These are phyloP conservation scores for Scalopus aquaticus DNA, from an alignment of 2,113 vertebrate genomes.

Conservation along the genomic window DNA sequence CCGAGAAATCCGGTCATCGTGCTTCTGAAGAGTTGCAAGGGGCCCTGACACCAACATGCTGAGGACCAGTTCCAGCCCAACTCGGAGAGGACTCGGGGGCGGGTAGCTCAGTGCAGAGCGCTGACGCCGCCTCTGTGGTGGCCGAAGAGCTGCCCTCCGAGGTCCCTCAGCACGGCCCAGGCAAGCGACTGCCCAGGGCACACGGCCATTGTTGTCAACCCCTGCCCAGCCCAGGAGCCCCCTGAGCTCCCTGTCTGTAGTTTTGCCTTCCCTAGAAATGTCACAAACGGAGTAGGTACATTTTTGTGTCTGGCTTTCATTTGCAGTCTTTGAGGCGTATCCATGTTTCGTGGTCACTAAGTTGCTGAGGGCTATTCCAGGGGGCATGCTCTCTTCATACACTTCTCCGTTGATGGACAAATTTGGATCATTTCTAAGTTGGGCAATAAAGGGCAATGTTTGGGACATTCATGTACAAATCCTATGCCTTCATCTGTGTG, in stretches of 20 bases:
- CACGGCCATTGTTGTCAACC: neutral
- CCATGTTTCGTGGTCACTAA: neutral
- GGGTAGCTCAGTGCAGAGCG: neutral
- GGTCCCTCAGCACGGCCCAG: neutral
- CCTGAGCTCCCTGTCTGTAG: neutral
- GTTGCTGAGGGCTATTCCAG: neutral
- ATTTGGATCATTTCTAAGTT: neutral
- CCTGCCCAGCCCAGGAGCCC: neutral
- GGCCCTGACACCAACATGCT: neutral
- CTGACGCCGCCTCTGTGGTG: neutral
- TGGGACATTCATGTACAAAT: neutral
- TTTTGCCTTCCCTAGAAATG: neutral
- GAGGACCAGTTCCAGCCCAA: neutral
- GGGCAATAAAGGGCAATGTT: neutral
- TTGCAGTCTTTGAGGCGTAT: neutral
- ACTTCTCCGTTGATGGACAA: neutral
- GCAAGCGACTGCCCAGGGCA: too few relatives aligned
- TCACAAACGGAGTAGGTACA: neutral
- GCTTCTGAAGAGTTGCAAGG: neutral
- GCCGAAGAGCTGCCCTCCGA: neutral
- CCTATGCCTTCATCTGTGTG: neutral
- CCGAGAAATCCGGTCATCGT: neutral
- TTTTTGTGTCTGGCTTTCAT: neutral
- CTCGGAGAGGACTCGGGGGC: neutral
- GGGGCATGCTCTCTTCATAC: neutral